Percentiles rank a stretch among this genome's conserved stretches.
Evolutionary conservation across 1,140 invertebrate species (phyloP).

Genomic region (Charaxes varanes): DNA sequence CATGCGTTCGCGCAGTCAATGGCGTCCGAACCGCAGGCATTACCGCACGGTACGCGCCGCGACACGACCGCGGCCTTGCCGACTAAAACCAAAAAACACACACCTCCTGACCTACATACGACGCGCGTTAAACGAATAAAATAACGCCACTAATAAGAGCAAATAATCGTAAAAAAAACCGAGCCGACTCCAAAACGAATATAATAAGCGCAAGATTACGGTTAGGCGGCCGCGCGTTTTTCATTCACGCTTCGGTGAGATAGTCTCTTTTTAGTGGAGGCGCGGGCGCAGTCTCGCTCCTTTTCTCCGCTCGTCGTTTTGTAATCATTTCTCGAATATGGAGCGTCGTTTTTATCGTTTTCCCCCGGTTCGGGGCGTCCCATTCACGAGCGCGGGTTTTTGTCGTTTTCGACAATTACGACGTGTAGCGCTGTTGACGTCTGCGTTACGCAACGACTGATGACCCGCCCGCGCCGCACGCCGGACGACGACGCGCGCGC

Average conservation of each 20-base stretch:
- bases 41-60: constrained; percentile 1
- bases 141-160: constrained; percentile 57
- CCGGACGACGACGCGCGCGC: no score
- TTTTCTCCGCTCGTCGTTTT: constrained; percentile 53
- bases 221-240: constrained; percentile 56
- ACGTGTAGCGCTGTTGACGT: no score
- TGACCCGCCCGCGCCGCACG: no score
- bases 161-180: constrained; percentile 59
- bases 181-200: constrained; percentile 53
- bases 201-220: constrained; percentile 67
- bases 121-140: constrained; percentile 49
- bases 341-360: constrained; percentile 68
- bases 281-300: constrained; percentile 42
- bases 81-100: constrained; percentile 53
- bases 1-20: no score
- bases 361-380: constrained; percentile 41
- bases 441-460: no score
- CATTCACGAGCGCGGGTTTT: constrained; percentile 48
- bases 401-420: constrained; percentile 59
- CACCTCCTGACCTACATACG: constrained; percentile 67
- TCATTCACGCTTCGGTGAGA: constrained; percentile 65
- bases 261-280: constrained; percentile 67
- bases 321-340: constrained; percentile 72
- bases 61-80: constrained; percentile 43
- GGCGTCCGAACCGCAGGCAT: no score